Base-by-base conservation (phyloP, 2,888 invertebrate species). In the Trichogramma evanescens region DNA sequence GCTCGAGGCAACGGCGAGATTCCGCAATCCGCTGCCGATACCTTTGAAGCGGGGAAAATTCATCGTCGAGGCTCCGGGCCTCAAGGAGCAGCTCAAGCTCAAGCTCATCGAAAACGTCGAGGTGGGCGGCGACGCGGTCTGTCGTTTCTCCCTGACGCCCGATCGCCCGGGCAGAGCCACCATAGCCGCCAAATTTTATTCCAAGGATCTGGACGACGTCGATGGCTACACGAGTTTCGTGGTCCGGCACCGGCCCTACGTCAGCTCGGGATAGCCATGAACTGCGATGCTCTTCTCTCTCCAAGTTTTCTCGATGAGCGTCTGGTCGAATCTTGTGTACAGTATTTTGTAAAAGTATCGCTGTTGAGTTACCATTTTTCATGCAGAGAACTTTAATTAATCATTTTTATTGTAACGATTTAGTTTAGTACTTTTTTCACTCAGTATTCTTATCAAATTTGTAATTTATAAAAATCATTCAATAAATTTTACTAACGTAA, bases 191-290 rank as follows among this genome's bases (percentile, higher is more conserved):
- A 95, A 93, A 75, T 95, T 95, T 78, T 83, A 84, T 54, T 91
- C 93, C 8, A 91, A 89, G 70, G 93, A 95, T 76, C 82, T 96
- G 68, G 87, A 88, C 65, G 95, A 95, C 73, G 91, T 95, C 3
- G 94, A 95, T 71, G 95, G 95, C 2, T 93, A 89, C 78, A 76
- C 87, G n/a, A 84, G 87, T 55, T 87, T 91, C 67, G 85, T 85
- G 78, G 89, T 92, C 6, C 81, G 81, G 65, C 76, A 49, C 13
- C 54, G 59, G 54, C 58, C 65, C 56, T 66, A 67, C 50, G 46
- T n/a, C 40, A 9, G 42, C 26, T 26, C 26, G 26, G 26, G 26
- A 26, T 26, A 26, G 26, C 26, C 26, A 26, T 26, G 26, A 26
- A 2, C 26, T 1, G 2, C 26, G 26, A 26, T 26, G 26, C 2